Base-by-base conservation (phyloP, 2,797 vertebrate species). In the Muscicapa comitata region DNA sequence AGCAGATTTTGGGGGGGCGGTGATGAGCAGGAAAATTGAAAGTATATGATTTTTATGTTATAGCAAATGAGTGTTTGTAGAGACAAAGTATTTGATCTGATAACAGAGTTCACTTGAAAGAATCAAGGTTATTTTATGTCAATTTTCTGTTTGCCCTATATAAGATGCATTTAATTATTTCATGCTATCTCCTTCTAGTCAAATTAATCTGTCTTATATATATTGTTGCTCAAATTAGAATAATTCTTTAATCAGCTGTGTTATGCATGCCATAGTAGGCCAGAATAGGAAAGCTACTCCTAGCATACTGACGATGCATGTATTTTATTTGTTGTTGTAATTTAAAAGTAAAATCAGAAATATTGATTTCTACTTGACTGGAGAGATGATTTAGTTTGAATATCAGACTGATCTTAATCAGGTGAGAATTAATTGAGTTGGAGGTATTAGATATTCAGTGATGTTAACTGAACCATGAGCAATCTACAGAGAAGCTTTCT, bases 331-430 rank as follows among this genome's bases (percentile, higher is more conserved):
- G 95, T 97, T 98, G 97, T 97, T 97, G 97, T 98, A 98, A 99
- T 99, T 99, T 99, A 98, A 99, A 99, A 99, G 99, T 99, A 98
- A 99, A 98, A 99, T 99, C 97, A 98, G 98, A 98, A 96, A 98
- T 98, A 98, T 98, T 97, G 98, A 98, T 98, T 99, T 99, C 99
- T 99, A 98, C 98, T 98, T 97, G 98, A 98, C 98, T 98, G 98
- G 98, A 98, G 98, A 98, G 98, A 97, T 98, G 98, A 99, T 99
- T 98, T 98, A 98, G 98, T 99, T 98, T 99, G 98, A 99, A 99
- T 98, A 98, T 98, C 98, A 97, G 97, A 95, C 97, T 97, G 96
- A 97, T 98, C 98, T 97, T 98, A 98, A 98, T 99, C 98, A 98
- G 98, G 96, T 98, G 97, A 98, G 98, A 98, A 98, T 98, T 98